Evolutionary conservation across 2,888 invertebrate genomes (phyloP), one percentile per base, ranked within the genome.

Genomic region (Melanargia galathea): DNA sequence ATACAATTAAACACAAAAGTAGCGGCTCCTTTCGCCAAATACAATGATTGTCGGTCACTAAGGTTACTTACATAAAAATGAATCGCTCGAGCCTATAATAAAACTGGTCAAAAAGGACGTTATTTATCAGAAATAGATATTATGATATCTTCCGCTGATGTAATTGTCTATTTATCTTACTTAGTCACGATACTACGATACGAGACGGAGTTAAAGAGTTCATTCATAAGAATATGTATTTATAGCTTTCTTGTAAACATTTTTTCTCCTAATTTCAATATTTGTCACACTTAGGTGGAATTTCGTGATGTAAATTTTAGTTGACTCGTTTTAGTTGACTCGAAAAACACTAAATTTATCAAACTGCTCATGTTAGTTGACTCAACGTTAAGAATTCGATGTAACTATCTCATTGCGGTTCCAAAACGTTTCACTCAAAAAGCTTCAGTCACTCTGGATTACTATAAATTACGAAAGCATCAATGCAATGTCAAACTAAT

Each of bases 321-420:
- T 10, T 30, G 51, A 45, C 56, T 45, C 59, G 51, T 38, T 54
- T n/a, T 38, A n/a, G 10, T 10, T 30, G 51, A 45, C 56, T 45
- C 59, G 51, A n/a, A n/a, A n/a, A n/a, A n/a, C n/a, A n/a, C n/a
- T n/a, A n/a, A 46, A 48, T 60, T 46, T 64, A 52, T 45, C 22
- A 43, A 58, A 54, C 6, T 22, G 38, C 49, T 59, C n/a, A 13
- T 4, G 7, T 30, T 30, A 30, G 30, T 40, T 56, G 51, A 45
- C 62, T 59, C 52, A 30, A 20, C 33, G 13, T 11, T 10, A 45
- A 56, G 35, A 55, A 20, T 20, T 45, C n/a, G 13, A 51, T 45
- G 51, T 62, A 57, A 57, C 49, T 6, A 30, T 61, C 10, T 54
- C 26, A 26, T 46, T 33, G 54, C 5, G 5, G 48, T 62, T 62